These are phyloP conservation scores for Troides oblongomaculatus DNA, from an alignment of 2,888 invertebrate genomes.

Conservation along the genomic window DNA sequence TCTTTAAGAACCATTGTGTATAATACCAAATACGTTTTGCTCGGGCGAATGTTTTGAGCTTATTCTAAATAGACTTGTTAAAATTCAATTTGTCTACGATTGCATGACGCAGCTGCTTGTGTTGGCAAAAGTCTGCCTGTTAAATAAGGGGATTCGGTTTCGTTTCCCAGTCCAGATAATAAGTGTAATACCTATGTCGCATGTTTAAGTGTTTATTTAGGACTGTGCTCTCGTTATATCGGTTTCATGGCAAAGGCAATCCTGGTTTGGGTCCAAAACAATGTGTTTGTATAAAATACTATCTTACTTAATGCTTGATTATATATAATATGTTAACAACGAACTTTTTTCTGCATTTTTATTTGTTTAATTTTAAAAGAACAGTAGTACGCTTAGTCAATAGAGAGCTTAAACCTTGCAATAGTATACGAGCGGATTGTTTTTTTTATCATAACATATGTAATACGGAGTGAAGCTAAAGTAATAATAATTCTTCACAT, in stretches of 20 bases:
- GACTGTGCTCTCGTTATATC: slow-evolving; percentile 38
- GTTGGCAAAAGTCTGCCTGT: slow-evolving; percentile 31
- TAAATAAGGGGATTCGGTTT: slow-evolving; percentile 39
- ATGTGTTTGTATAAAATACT: slow-evolving; percentile 40
- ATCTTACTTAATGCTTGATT: slow-evolving; percentile 33
- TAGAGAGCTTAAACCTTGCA: too few species aligned
- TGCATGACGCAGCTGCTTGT: slow-evolving; percentile 33
- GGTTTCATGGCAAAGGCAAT: slow-evolving; percentile 37
- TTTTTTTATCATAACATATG: background rate
- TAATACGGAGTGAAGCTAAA: background rate
- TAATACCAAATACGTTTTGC: slow-evolving; percentile 24
- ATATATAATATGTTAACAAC: slow-evolving; percentile 30
- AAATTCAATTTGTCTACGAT: slow-evolving; percentile 31
- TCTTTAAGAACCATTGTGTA: slow-evolving; percentile 18
- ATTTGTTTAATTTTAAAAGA: too few species aligned
- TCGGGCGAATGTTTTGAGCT: slow-evolving; percentile 22
- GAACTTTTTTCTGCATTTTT: slow-evolving; percentile 28
- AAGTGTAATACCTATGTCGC: slow-evolving; percentile 39
- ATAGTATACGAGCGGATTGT: too few species aligned
- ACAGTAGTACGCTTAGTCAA: too few species aligned
- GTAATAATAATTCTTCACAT: background rate
- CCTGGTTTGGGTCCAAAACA: slow-evolving; percentile 35
- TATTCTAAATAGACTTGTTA: slow-evolving; percentile 29
- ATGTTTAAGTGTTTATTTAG: slow-evolving; percentile 42
- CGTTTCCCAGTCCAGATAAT: slow-evolving; percentile 37